Conservation (phyloP, 2,113 vertebrate species). For the Oostethus manadensis region DNA sequence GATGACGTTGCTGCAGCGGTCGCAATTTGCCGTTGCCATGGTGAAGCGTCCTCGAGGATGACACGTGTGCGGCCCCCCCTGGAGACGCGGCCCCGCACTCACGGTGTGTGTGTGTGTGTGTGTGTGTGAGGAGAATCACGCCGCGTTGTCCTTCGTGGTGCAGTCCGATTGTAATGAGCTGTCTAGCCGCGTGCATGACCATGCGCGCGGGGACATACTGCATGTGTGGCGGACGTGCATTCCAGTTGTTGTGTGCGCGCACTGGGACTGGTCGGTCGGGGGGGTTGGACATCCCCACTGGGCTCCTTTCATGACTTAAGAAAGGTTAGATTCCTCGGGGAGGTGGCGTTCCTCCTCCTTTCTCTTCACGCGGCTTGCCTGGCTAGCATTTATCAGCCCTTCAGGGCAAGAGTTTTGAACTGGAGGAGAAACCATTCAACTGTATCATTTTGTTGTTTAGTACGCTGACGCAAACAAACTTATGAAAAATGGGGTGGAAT, state of each 20-base stretch:
- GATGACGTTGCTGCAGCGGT: conserved; percentile 19
- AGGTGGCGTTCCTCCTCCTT: conserved; percentile 39
- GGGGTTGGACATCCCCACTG: conserved; percentile 12
- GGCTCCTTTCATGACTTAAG: conserved; percentile 49
- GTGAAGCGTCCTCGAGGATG: conserved; percentile 61
- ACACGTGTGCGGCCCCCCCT: conserved; percentile 51
- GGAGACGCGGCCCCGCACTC: conserved; percentile 43
- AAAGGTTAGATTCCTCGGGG: conserved; percentile 59
- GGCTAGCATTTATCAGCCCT: conserved; percentile 5
- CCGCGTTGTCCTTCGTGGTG: conserved; percentile 57
- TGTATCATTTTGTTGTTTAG: no score
- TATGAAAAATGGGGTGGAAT: no score
- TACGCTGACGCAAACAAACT: no score
- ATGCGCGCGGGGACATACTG: conserved; percentile 6
- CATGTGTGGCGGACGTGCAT: conserved; percentile 18
- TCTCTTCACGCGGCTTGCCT: background rate
- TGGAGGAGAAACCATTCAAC: no score
- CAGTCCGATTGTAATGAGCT: conserved; percentile 57
- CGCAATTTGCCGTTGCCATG: conserved; percentile 60
- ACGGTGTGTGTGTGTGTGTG: conserved; percentile 31
- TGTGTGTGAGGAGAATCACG: conserved; percentile 46
- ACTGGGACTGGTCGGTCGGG: background rate
- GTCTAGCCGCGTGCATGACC: conserved; percentile 56
- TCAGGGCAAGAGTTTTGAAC: background rate
- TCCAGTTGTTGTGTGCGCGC: conserved; percentile 26